Conservation (phyloP, 92 coral and sea anemone species). For the Heteractis magnifica region DNA sequence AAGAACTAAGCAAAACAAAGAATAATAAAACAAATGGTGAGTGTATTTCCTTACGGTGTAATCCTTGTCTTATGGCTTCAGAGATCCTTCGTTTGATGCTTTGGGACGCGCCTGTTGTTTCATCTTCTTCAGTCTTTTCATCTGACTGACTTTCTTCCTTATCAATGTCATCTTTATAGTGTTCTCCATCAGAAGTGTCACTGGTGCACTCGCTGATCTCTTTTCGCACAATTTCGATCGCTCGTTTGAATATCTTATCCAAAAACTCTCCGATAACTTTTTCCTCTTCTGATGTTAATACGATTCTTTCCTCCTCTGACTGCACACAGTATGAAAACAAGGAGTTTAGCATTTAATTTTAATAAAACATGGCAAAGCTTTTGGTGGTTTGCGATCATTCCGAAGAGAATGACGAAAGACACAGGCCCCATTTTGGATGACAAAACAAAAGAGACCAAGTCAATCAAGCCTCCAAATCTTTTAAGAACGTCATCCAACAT, state of each 20-base stretch:
- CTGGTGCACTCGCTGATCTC: background rate
- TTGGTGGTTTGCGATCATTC: too few species aligned
- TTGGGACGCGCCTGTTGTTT: background rate
- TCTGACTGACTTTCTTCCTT: background rate
- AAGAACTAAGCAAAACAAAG: too few species aligned
- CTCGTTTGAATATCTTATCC: constrained; percentile 25
- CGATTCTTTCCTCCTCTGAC: background rate
- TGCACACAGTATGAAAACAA: background rate
- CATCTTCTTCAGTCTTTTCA: background rate
- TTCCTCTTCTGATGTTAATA: constrained; percentile 12
- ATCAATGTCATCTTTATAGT: background rate
- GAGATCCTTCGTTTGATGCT: constrained; percentile 19
- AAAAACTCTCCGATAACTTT: constrained; percentile 17
- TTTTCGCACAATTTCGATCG: constrained; percentile 12
- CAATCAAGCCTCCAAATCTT: too few species aligned
- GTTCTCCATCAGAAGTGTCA: background rate
- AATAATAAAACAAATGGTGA: background rate
- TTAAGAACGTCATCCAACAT: too few species aligned
- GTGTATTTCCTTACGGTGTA: background rate
- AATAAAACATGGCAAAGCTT: background rate
- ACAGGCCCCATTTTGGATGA: too few species aligned
- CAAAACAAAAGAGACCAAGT: too few species aligned
- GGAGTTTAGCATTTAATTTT: background rate
- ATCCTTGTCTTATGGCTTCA: constrained; percentile 2
- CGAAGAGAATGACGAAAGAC: too few species aligned